A percentile compares a stretch with the other conserved stretches of the same genome.
Evolutionary conservation across 2,888 invertebrate species (phyloP).

Genomic region (Hydraecia micacea): DNA sequence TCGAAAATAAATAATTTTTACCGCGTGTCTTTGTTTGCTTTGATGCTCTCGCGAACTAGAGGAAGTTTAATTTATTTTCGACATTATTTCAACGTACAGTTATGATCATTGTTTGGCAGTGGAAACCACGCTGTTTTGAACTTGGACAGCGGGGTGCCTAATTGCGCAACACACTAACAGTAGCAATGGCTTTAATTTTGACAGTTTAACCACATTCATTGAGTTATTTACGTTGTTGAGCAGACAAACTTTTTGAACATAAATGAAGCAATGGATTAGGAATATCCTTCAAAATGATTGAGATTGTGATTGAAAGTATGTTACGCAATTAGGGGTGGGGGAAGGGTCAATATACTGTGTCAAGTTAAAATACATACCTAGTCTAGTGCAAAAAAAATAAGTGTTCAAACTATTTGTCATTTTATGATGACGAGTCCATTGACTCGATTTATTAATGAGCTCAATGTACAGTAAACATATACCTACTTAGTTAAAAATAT

Average conservation of each 20-base stretch:
- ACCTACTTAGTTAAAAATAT: background rate
- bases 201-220: no score
- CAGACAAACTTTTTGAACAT: no score
- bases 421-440: background rate
- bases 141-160: background rate
- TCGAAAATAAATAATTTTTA: background rate
- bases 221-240: no score
- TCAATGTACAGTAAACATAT: slow-evolving; percentile 3
- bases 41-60: background rate
- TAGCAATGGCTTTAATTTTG: no score
- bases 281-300: no score
- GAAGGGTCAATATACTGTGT: background rate
- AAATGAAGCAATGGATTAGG: no score
- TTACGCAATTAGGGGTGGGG: background rate
- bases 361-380: background rate
- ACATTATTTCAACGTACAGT: background rate
- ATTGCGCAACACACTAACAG: no score
- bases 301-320: no score
- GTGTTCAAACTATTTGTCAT: background rate
- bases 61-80: background rate
- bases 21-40: no score
- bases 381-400: background rate
- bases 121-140: background rate
- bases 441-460: background rate
- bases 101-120: background rate